Evolutionary conservation across 2,888 invertebrate genomes (phyloP), one percentile per base, ranked within the genome.

Genomic region (Stomorhina lunata): DNA sequence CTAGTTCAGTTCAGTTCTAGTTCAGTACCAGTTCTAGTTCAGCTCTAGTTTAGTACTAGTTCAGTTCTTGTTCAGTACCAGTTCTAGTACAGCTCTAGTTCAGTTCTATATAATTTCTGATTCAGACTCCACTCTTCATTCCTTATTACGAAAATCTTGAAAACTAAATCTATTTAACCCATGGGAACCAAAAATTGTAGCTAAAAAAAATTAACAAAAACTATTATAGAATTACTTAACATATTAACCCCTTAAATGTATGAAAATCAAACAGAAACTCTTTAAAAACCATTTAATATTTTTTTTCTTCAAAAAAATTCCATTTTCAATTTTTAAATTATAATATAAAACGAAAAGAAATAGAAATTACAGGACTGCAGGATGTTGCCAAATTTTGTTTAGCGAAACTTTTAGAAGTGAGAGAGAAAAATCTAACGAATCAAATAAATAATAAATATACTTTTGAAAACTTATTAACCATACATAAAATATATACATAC

Each of bases 371-470:
- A 83, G 80, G 83, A 83, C 83, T 83, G 83, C 80, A 80, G 77
- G 34, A 80, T 57, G 80, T 72, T 83, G 83, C 81, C 83, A 80
- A 84, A 84, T 80, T 84, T 80, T 83, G 61, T 81, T 81, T 81
- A 78, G 79, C 29, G 72, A 76, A 80, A 71, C 15, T 10, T 29
- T 27, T 37, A 48, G n/a, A 37, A 61, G 25, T 48, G 34, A 50
- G 45, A 37, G 27, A 50, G 34, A 59, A 34, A 45, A 10, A 12
- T 1, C 25, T 5, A 17, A 65, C 22, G n/a, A n/a, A n/a, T n/a
- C n/a, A 71, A 48, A 22, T 53, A 59, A 61, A 73, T 15, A 37
- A 10, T 32, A 68, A 43, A 61, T 27, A 20, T 34, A 68, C 17
- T 72, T 72, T 66, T 72, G 55, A 72, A 40, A 65, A 4, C 29